Percentiles rank a stretch among this genome's conserved stretches.
phyloP scores from a whole-genome alignment of 2,113 vertebrate genomes.

The Irena cyanogastra region DNA sequence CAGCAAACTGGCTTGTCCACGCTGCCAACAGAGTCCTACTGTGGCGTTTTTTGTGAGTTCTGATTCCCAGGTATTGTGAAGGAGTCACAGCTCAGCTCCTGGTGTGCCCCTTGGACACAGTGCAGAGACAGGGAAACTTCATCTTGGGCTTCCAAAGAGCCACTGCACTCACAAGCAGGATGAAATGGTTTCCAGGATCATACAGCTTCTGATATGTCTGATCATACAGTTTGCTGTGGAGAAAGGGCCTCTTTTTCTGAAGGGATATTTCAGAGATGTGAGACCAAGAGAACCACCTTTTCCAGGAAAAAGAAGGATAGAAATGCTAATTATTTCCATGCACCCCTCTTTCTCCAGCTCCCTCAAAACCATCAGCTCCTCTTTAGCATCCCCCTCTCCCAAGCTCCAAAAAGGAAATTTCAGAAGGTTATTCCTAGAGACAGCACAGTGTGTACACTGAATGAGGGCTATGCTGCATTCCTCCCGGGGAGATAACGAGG shows the following conservation, averaged over 20 bases:
- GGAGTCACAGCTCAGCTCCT: not conserved
- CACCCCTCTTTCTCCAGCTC: not conserved
- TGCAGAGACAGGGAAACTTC: not conserved
- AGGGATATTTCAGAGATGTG: not conserved
- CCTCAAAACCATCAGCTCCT: not conserved
- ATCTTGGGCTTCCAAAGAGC: not conserved
- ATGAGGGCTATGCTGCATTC: not conserved
- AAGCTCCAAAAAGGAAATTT: not conserved
- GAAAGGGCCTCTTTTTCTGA: not conserved
- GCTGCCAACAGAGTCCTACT: not conserved
- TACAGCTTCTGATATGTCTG: too few species aligned
- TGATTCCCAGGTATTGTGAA: not conserved
- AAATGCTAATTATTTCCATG: not conserved
- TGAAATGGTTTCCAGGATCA: not conserved
- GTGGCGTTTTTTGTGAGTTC: not conserved
- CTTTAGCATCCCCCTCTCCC: not conserved
- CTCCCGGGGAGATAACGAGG: not conserved
- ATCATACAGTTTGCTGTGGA: not conserved
- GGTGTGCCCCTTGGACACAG: not conserved
- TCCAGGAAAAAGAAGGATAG: not conserved
- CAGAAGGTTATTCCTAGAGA: not conserved
- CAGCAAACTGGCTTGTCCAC: not conserved
- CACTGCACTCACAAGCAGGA: not conserved
- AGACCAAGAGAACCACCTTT: not conserved
- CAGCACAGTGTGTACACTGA: not conserved